A percentile compares a stretch with the other conserved stretches of the same genome.
Conservation (phyloP, 2,797 vertebrate species). For the Micromesistius poutassou region DNA sequence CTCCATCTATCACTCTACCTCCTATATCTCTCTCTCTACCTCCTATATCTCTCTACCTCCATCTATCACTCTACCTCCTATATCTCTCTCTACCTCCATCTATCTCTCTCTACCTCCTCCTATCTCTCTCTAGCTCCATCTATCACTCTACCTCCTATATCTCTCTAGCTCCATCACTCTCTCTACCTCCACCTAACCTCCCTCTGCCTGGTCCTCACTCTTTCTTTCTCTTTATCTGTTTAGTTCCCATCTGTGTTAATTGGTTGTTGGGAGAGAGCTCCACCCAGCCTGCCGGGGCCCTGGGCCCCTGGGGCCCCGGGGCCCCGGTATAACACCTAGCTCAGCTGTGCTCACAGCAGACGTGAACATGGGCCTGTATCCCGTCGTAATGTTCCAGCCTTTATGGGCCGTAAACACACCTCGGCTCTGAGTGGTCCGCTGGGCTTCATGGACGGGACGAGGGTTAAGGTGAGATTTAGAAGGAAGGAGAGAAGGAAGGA, state of each 20-base stretch:
- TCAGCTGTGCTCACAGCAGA: conserved; percentile 53
- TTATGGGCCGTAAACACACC: conserved; percentile 58
- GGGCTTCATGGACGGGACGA: conserved; percentile 38
- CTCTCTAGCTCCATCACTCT: background rate
- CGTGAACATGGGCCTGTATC: conserved; percentile 44
- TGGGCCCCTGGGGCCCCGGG: conserved; percentile 36
- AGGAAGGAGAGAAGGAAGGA: background rate
- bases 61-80: conserved; percentile 6
- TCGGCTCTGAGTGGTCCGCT: conserved; percentile 38
- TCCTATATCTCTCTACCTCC: background rate
- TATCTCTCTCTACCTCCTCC: too few relatives aligned
- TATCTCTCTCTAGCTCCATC: too few relatives aligned
- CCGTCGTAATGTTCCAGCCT: conserved; percentile 47
- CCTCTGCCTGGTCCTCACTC: background rate
- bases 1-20: background rate
- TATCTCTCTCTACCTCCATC: too few relatives aligned
- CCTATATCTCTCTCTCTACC: background rate
- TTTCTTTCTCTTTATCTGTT: conserved; percentile 3
- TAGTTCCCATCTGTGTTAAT: conserved; percentile 16
- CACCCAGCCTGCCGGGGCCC: conserved; percentile 42
- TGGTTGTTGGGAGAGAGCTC: conserved; percentile 34
- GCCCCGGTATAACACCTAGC: conserved; percentile 43
- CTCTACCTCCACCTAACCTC: background rate
- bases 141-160: too few relatives aligned
- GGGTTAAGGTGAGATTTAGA: conserved; percentile 8